A percentile compares a stretch with the other conserved stretches of the same genome.
Conservation (phyloP, 2,888 invertebrate species). For the Cryptus viduatorius region DNA sequence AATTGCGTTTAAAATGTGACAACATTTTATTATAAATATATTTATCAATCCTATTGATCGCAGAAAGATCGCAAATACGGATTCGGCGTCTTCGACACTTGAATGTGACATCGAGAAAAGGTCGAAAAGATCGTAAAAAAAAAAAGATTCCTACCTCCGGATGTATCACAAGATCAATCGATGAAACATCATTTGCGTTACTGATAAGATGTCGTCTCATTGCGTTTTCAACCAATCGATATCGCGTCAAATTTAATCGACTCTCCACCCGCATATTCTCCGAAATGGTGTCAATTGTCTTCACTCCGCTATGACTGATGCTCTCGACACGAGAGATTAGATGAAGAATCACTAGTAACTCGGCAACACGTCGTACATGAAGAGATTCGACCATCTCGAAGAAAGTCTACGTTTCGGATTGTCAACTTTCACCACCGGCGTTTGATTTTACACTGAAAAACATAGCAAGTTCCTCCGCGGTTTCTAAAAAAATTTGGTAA, state of each 20-base stretch:
- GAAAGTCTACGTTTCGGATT: neutral
- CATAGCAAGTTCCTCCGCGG: neutral
- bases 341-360: neutral
- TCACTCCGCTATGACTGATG: neutral
- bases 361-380: neutral
- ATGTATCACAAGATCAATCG: constrained; percentile 25
- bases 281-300: neutral
- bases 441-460: neutral
- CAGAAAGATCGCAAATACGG: too few species aligned
- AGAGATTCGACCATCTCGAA: constrained; percentile 1
- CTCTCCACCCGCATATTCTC: neutral
- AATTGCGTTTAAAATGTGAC: too few species aligned
- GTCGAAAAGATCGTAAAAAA: neutral
- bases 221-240: constrained; percentile 24
- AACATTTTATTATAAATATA: too few species aligned
- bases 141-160: constrained; percentile 30
- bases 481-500: neutral
- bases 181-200: neutral
- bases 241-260: neutral
- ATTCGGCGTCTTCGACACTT: too few species aligned
- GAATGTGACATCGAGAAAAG: neutral
- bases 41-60: too few species aligned
- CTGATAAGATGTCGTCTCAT: constrained; percentile 13
- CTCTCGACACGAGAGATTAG: neutral
- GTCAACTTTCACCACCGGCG: neutral